Base-by-base conservation (phyloP, 2,797 vertebrate genomes). In the Sphenodon punctatus region DNA sequence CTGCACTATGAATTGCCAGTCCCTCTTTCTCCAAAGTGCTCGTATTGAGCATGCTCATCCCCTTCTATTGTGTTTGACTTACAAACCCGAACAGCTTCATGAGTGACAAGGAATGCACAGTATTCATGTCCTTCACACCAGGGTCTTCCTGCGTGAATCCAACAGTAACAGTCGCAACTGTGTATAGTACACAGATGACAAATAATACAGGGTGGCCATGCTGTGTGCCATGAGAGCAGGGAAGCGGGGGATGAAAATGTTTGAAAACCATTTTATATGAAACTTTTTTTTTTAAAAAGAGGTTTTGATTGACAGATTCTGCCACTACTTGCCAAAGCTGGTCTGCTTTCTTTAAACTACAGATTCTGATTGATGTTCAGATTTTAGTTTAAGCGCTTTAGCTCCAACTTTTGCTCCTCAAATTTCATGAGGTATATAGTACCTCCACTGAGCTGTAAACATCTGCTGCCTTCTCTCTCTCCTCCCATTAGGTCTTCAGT, bases 311-410 rank as follows among this genome's bases (percentile, higher is more conserved):
- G 32, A 58, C 7, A 16, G 41, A 79, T 10, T n/a, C 11, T 38
- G 4, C 23, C 59, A 23, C 19, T 67, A 36, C 5, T 19, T 34
- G 30, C 17, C 56, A 10, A 20, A 17, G 9, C 30, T 11, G 32
- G 17, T 32, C 16, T 22, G 27, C 17, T 53, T 32, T 53, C 41
- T 55, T 10, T 0, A 0, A 13, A 69, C 51, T 60, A 46, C 64
- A n/a, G 3, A 23, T 7, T 3, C n/a, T 25, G 4, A 13, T 38
- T 11, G 7, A 30, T 0, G 0, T 34, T 60, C 13, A 36, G 17
- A 41, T 69, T 64, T 77, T 77, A 58, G 30, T 78, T 10, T 4
- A 56, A 12, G 56, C 19, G 20, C 30, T 56, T 8, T 20, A 19
- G 56, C 30, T 20, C 5, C 10, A 10, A 32, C 1, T 67, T 51